phyloP scores from a whole-genome alignment of 2,113 vertebrate species.

The Cynoglossus semilaevis region DNA sequence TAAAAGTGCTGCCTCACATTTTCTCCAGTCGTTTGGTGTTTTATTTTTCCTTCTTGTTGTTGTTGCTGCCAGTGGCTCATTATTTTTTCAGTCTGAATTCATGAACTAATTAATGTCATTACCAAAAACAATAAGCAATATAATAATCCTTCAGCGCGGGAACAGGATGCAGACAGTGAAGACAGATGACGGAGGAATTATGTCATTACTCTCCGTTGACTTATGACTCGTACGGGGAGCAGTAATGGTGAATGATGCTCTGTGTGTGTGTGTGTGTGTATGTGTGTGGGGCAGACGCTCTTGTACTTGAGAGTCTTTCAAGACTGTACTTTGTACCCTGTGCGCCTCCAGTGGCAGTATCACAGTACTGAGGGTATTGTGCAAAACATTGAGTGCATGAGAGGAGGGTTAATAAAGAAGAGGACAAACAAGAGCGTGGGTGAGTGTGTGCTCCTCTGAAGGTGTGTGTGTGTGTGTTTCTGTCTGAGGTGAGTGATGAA shows the following conservation, averaged over 20 bases:
- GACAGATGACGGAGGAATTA: too few species aligned
- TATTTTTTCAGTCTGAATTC: too few species aligned
- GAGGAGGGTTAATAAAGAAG: conserved; percentile 49
- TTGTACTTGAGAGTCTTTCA: conserved; percentile 9
- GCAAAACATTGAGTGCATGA: conserved; percentile 31
- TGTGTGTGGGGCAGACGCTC: conserved; percentile 1
- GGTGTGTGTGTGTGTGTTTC: conserved; percentile 27
- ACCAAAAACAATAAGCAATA: too few species aligned
- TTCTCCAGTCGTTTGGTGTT: too few species aligned
- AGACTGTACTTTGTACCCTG: neutral
- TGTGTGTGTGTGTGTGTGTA: conserved; percentile 7
- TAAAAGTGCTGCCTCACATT: too few species aligned
- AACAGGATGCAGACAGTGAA: too few species aligned
- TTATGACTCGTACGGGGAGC: too few species aligned
- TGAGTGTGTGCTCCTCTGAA: conserved; percentile 17
- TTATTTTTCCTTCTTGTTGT: too few species aligned
- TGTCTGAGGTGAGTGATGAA: conserved; percentile 60
- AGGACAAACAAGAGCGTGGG: conserved; percentile 31
- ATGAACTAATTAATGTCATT: too few species aligned
- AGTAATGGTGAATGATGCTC: neutral
- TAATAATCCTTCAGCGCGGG: too few species aligned
- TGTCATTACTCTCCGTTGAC: too few species aligned
- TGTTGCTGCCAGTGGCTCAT: too few species aligned
- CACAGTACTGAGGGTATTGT: conserved; percentile 24
- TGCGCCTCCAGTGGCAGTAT: conserved; percentile 16